Evolutionary conservation across 1,140 invertebrate species (phyloP).

Genomic region (Drosophila nannoptera): DNA sequence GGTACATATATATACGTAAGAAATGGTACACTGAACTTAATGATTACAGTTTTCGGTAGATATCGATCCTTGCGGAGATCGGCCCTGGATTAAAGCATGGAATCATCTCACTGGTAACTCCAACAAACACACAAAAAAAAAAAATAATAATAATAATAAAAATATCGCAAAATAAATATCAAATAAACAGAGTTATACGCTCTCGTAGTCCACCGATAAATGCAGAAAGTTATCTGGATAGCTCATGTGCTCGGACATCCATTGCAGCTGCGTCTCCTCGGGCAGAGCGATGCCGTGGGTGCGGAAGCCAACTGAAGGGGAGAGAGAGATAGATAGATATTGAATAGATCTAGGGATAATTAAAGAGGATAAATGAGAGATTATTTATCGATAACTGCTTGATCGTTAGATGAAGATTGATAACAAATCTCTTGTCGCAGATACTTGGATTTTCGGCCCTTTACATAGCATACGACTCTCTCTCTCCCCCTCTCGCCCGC

Average conservation of each 20-base stretch:
- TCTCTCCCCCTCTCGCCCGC: neutral
- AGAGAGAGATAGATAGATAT: conserved; percentile 33
- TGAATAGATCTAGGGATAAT: no score
- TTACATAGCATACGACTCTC: neutral
- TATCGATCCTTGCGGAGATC: conserved; percentile 16
- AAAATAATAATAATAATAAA: no score
- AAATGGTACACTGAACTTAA: conserved; percentile 40
- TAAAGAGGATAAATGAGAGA: neutral
- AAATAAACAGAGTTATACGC: conserved; percentile 18
- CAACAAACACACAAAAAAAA: no score
- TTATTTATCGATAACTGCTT: no score
- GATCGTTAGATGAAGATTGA: no score
- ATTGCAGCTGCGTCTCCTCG: conserved; percentile 94
- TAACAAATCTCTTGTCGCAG: no score
- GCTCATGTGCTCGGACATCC: conserved; percentile 98
- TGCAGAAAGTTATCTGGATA: conserved; percentile 99
- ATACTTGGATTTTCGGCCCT: neutral
- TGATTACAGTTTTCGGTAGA: conserved; percentile 4
- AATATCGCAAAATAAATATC: no score
- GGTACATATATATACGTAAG: conserved; percentile 25
- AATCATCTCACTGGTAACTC: conserved; percentile 15
- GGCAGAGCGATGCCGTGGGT: conserved; percentile 95
- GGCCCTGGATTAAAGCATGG: conserved; percentile 8
- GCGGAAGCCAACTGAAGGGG: conserved; percentile 85
- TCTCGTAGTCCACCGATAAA: conserved; percentile 82